These are phyloP conservation scores for Enoplosus armatus DNA, from an alignment of 2,797 vertebrate genomes.

Conservation along the genomic window DNA sequence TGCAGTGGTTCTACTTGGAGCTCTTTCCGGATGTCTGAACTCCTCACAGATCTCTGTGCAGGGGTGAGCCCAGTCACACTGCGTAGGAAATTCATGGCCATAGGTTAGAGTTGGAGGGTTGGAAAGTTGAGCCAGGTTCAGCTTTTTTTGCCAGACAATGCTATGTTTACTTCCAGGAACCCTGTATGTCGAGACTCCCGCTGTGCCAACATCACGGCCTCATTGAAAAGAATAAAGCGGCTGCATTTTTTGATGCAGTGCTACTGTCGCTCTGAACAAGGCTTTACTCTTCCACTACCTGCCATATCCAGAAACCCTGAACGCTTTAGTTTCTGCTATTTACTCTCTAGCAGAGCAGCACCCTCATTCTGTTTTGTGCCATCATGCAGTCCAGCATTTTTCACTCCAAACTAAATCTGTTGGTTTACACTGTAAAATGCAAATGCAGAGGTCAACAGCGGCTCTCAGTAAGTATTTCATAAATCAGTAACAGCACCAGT, in stretches of 20 bases:
- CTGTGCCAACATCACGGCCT: neutral
- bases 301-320: neutral
- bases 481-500: neutral
- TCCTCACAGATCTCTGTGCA: neutral
- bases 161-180: neutral
- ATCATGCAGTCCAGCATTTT: neutral
- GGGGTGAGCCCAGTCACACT: neutral
- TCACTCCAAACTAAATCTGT: neutral
- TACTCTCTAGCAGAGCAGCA: constrained; percentile 1
- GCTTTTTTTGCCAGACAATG: neutral
- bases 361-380: neutral
- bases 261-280: neutral
- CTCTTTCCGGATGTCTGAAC: neutral
- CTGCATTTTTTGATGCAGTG: neutral
- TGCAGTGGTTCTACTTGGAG: neutral
- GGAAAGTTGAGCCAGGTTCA: neutral
- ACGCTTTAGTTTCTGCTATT: neutral
- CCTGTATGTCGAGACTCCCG: neutral
- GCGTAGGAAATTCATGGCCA: neutral
- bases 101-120: neutral
- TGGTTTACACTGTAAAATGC: neutral
- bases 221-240: neutral
- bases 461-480: neutral
- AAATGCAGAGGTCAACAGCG: neutral
- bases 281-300: neutral